A percentile compares a stretch with the other conserved stretches of the same genome.
These are phyloP conservation scores for Xestia rhomboidea DNA, from an alignment of 2,888 invertebrate genomes.

Conservation along the genomic window DNA sequence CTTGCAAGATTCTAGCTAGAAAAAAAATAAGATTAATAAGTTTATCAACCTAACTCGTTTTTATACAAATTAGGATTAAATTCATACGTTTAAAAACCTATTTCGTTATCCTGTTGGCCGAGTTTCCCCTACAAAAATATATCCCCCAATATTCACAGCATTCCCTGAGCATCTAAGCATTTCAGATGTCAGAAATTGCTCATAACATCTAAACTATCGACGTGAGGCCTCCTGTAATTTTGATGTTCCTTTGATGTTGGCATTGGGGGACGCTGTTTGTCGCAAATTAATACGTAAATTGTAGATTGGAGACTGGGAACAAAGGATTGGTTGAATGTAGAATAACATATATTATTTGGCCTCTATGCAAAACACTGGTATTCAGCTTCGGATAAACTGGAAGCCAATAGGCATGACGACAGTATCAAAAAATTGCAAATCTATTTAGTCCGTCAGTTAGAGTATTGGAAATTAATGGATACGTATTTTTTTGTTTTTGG, in stretches of 20 bases:
- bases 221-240: slow-evolving; percentile 54
- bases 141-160: background rate
- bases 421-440: too few species aligned
- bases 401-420: too few species aligned
- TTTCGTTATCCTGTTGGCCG: background rate
- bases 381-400: too few species aligned
- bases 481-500: too few species aligned
- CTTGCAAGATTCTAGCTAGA: background rate
- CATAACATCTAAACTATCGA: slow-evolving; percentile 56
- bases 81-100: background rate
- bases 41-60: too few species aligned
- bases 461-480: too few species aligned
- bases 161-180: background rate
- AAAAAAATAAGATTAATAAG: too few species aligned
- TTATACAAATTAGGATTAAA: background rate
- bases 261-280: slow-evolving; percentile 45
- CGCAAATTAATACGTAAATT: slow-evolving; percentile 54
- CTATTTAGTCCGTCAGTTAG: too few species aligned
- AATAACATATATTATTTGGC: background rate
- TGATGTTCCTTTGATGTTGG: slow-evolving; percentile 61
- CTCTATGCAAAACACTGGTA: too few species aligned
- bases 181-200: slow-evolving; percentile 49
- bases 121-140: background rate
- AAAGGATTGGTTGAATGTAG: background rate
- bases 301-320: slow-evolving; percentile 14